A percentile compares a stretch with the other conserved stretches of the same genome.
Evolutionary conservation across 2,888 invertebrate species (phyloP).

Genomic region (Zonitis immaculata): DNA sequence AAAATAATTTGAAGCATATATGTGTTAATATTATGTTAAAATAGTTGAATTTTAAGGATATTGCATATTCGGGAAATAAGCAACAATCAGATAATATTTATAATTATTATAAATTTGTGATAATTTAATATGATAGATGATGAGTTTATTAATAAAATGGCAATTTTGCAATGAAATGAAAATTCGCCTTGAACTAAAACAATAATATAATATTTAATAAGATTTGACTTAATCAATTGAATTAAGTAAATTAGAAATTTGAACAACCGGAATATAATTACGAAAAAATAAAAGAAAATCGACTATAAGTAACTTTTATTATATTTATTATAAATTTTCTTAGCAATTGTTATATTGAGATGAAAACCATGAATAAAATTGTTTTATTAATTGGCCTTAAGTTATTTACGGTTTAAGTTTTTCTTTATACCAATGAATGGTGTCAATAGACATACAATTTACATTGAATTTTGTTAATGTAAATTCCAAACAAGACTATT

Average conservation of each 20-base stretch:
- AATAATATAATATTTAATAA: not conserved
- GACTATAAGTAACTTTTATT: too few relatives aligned
- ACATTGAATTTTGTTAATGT: not conserved
- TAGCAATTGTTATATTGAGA: too few relatives aligned
- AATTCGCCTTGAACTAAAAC: not conserved
- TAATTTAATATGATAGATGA: conserved; percentile 17
- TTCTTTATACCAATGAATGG: not conserved
- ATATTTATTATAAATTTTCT: too few relatives aligned
- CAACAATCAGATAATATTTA: conserved; percentile 24
- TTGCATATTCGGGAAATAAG: conserved; percentile 24
- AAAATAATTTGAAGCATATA: too few relatives aligned
- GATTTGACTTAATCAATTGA: not conserved
- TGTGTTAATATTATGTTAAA: not conserved
- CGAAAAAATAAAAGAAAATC: too few relatives aligned
- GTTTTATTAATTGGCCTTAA: not conserved
- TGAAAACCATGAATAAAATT: too few relatives aligned
- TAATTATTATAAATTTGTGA: conserved; percentile 18
- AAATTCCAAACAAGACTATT: not conserved
- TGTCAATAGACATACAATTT: not conserved
- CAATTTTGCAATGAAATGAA: not conserved
- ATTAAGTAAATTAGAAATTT: too few relatives aligned
- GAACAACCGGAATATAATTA: too few relatives aligned
- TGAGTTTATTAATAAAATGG: not conserved
- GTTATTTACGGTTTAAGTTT: not conserved
- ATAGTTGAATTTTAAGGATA: conserved; percentile 1